Percentiles rank a stretch among this genome's conserved stretches.
These are phyloP conservation scores for Tenthredo scrophulariae DNA, from an alignment of 2,888 invertebrate genomes.

Conservation along the genomic window DNA sequence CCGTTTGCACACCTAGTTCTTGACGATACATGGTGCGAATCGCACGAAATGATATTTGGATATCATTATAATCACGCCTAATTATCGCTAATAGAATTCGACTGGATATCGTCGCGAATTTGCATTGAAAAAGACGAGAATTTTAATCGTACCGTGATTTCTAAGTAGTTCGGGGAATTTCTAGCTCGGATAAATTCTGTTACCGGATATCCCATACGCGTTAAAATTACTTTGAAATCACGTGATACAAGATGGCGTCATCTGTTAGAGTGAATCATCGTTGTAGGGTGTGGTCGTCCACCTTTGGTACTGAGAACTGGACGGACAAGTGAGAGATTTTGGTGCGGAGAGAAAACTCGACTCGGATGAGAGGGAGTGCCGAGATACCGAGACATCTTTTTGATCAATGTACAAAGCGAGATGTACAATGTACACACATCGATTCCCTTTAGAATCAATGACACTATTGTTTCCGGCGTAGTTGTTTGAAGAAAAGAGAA, in stretches of 20 bases:
- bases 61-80: not conserved
- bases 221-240: slow-evolving; percentile 21
- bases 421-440: not conserved
- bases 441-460: not conserved
- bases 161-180: not conserved
- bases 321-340: slow-evolving; percentile 53
- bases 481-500: not conserved
- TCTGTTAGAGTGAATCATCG: slow-evolving; percentile 45
- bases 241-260: slow-evolving; percentile 44
- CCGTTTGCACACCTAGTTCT: slow-evolving; percentile 60
- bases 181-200: not conserved
- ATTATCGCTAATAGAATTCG: slow-evolving; percentile 8
- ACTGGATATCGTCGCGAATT: not conserved
- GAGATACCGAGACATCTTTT: not conserved
- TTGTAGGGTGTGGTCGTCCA: slow-evolving; percentile 52
- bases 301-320: slow-evolving; percentile 49
- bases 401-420: not conserved
- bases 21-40: slow-evolving; percentile 3
- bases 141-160: not conserved
- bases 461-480: not conserved
- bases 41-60: not conserved
- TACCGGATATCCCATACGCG: slow-evolving; percentile 24
- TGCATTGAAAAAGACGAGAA: not conserved
- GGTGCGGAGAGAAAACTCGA: slow-evolving; percentile 53
- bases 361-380: slow-evolving; percentile 47